phyloP scores from a whole-genome alignment of 2,797 vertebrate genomes.

The Scolopax bukidnonensis region DNA sequence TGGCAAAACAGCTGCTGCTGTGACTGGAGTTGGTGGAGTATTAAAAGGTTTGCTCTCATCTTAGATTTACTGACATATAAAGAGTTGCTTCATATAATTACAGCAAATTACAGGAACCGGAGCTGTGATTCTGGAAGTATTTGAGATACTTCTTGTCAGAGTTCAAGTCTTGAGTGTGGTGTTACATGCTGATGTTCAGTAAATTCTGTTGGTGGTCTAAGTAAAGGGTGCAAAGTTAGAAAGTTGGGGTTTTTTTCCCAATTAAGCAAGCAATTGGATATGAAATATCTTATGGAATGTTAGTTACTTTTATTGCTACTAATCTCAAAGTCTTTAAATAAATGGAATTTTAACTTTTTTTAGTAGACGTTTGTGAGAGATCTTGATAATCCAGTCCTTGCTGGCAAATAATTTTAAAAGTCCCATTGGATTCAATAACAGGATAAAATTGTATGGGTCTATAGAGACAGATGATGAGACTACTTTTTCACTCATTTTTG shows the following conservation, averaged over 20 bases:
- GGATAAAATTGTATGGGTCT: background rate
- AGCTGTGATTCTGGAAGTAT: background rate
- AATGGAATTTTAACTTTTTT: background rate
- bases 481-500: background rate
- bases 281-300: background rate
- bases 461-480: background rate
- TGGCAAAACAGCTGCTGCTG: conserved; percentile 14
- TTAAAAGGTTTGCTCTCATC: background rate
- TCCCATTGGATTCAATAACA: background rate
- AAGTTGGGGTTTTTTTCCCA: background rate
- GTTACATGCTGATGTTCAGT: background rate
- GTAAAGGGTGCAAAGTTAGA: background rate
- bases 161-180: background rate
- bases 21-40: background rate
- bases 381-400: background rate
- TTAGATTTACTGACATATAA: background rate
- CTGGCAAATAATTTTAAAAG: background rate
- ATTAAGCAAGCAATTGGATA: background rate
- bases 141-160: background rate
- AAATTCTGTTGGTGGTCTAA: background rate
- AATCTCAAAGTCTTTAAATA: background rate
- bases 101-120: background rate
- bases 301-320: background rate
- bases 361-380: background rate
- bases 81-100: background rate